Conservation (phyloP, 2,888 invertebrate genomes). For the Cotesia congregata region DNA sequence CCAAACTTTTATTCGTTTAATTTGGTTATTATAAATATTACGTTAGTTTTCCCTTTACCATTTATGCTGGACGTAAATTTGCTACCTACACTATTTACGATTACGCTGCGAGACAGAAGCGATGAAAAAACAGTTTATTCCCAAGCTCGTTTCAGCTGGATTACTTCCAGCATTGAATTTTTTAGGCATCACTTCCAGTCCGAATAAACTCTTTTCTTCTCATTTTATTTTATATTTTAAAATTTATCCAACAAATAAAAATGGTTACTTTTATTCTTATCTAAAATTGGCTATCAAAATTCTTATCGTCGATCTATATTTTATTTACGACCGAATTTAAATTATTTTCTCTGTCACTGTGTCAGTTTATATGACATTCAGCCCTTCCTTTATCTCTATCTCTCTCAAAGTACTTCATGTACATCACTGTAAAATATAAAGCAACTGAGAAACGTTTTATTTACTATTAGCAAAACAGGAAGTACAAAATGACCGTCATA, state of each 20-base stretch:
- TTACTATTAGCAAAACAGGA: constrained; percentile 27
- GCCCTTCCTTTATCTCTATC: not conserved
- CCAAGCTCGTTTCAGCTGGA: constrained; percentile 40
- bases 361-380: constrained; percentile 4
- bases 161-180: constrained; percentile 47
- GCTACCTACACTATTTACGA: constrained; percentile 23
- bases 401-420: too few species aligned
- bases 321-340: not conserved
- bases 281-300: constrained; percentile 9
- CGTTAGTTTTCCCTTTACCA: not conserved
- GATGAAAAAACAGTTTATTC: constrained; percentile 46
- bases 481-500: constrained; percentile 36
- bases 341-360: constrained; percentile 11
- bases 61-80: not conserved
- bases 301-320: constrained; percentile 8
- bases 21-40: constrained; percentile 22
- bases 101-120: constrained; percentile 33
- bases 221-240: not conserved
- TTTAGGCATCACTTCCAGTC: constrained; percentile 35
- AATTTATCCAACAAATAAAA: not conserved
- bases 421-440: not conserved
- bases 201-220: not conserved
- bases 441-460: constrained; percentile 24
- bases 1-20: not conserved
- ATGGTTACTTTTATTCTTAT: not conserved